A percentile compares a stretch with the other conserved stretches of the same genome.
Conservation (phyloP, 2,113 vertebrate species). For the Leptobrachium ailaonicum region DNA sequence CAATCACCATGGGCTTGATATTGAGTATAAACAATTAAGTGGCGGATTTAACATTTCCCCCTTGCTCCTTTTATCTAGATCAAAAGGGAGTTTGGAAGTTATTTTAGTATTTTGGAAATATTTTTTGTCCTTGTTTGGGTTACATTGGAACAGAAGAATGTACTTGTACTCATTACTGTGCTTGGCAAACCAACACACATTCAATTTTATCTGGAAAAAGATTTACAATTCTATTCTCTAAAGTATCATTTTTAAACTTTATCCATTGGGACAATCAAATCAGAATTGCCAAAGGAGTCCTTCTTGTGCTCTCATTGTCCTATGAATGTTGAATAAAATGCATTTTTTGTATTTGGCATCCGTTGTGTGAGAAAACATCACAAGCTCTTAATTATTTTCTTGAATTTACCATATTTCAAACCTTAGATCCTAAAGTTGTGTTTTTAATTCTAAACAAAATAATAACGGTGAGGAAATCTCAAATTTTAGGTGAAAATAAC, state of each 20-base stretch:
- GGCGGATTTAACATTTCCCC: slow-evolving; percentile 26
- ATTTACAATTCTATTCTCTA: background rate
- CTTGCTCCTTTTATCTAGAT: slow-evolving; percentile 31
- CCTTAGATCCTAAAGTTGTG: too few relatives aligned
- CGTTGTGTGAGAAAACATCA: too few relatives aligned
- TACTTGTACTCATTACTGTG: slow-evolving; percentile 2
- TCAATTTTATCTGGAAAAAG: background rate
- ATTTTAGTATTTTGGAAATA: slow-evolving; percentile 37
- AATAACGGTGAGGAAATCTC: too few relatives aligned
- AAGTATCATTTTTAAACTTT: background rate
- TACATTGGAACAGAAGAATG: slow-evolving; percentile 22
- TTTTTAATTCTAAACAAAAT: too few relatives aligned
- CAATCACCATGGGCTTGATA: background rate
- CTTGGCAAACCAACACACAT: background rate
- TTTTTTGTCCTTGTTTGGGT: slow-evolving; percentile 22
- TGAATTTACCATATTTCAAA: too few relatives aligned
- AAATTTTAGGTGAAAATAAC: too few relatives aligned
- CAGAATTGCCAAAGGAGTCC: too few relatives aligned
- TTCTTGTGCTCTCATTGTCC: too few relatives aligned
- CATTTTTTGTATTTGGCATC: too few relatives aligned
- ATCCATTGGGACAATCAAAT: too few relatives aligned
- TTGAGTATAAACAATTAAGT: slow-evolving; percentile 2
- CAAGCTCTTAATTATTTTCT: too few relatives aligned
- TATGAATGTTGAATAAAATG: too few relatives aligned
- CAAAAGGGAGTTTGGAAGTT: slow-evolving; percentile 11